Conservation (phyloP, 2,113 vertebrate species). For the Oncorhynchus clarkii region DNA sequence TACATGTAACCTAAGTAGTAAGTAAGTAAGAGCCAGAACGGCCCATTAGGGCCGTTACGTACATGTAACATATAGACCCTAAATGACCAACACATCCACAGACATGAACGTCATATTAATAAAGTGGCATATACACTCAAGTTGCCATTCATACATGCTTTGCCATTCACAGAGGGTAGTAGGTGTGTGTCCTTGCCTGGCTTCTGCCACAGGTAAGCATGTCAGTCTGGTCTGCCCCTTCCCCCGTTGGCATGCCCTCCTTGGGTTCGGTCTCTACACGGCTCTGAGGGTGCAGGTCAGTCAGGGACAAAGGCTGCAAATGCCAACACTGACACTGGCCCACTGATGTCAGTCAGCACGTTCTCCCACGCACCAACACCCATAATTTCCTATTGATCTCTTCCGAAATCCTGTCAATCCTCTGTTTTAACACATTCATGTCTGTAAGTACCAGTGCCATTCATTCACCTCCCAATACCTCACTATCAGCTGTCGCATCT, state of each 20-base stretch:
- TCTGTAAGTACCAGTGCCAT: not conserved
- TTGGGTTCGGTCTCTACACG: not conserved
- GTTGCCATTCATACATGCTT: not conserved
- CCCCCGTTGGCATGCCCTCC: not conserved
- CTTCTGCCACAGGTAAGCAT: not conserved
- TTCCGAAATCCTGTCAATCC: not conserved
- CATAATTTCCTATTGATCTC: not conserved
- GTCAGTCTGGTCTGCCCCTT: not conserved
- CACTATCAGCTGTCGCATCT: not conserved
- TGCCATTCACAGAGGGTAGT: not conserved
- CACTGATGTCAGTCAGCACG: constrained; percentile 2
- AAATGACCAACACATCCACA: not conserved
- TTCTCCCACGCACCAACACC: constrained; percentile 1
- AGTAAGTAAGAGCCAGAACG: too few species aligned
- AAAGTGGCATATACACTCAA: not conserved
- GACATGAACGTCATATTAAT: not conserved
- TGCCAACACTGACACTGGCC: constrained; percentile 6
- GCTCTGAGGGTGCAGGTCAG: constrained; percentile 3
- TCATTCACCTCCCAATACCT: not conserved
- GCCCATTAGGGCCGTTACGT: too few species aligned
- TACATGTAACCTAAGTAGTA: not conserved
- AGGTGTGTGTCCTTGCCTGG: constrained; percentile 5
- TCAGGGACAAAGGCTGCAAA: not conserved
- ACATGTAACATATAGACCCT: not conserved
- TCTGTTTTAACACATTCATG: not conserved